Evolutionary conservation across 2,113 vertebrate genomes (phyloP), one percentile per base, ranked within the genome.

Genomic region (Plestiodon gilberti): DNA sequence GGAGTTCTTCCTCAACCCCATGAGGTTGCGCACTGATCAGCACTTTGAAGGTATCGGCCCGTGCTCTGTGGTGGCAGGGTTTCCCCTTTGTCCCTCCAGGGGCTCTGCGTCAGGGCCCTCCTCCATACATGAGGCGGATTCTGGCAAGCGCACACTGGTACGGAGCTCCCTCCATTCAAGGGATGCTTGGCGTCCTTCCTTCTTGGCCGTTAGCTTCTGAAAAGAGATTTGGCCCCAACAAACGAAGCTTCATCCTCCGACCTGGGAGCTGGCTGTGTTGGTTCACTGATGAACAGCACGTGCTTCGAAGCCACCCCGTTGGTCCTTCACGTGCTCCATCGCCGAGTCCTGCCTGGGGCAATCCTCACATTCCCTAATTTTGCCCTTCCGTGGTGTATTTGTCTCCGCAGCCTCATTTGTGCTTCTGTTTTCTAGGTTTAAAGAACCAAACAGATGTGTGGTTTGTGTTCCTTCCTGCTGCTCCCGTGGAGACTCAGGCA

Each of bases 391-490:
- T 13, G 6, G 52, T 13, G 6, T 55, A 13, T 57, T 57, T 57
- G 73, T 48, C 30, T 55, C 57, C n/a, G 38, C 9, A 52, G 7
- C 40, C 10, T 10, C 28, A 59, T 7, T 81, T 17, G 62, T 81
- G 17, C 78, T 70, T 84, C 74, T 93, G 61, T 92, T 89, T 96
- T 91, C 25, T 89, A 97, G 95, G 91, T 96, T 95, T 96, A 74
- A 97, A 95, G 93, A 99, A 99, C 78, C 96, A 98, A 87, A 97
- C 98, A 0, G 96, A 96, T 6, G 94, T 97, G 89, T 99, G 98
- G 99, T 97, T 98, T 38, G 95, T 98, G 88, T 99, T 99, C 92
- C 96, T 99, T 89, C 98, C 98, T 0, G 96, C 97, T 55, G 96
- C 96, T 79, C 98, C 98, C 0, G 87, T 99, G 83, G 91, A 97